A percentile compares a stretch with the other conserved stretches of the same genome.
Evolutionary conservation across 2,113 vertebrate species (phyloP).

Genomic region (Cryptomyrus ogoouensis): DNA sequence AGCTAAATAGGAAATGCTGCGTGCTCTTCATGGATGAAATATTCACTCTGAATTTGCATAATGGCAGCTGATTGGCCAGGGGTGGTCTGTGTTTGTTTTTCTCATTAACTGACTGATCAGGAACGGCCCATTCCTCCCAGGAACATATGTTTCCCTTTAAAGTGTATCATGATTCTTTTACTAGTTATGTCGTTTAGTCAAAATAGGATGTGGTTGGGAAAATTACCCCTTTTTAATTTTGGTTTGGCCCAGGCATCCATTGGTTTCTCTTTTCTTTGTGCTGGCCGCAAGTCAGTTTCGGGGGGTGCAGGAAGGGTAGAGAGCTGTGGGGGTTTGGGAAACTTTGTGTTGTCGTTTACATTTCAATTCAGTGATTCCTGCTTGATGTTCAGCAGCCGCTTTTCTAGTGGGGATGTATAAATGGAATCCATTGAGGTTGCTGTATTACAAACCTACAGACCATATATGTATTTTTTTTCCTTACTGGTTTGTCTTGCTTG

Average conservation of each 20-base stretch:
- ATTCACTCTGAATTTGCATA: not conserved
- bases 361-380: not conserved
- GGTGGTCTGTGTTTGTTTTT: not conserved
- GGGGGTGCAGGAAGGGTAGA: not conserved
- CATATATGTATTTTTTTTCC: not conserved
- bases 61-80: not conserved
- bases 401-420: not conserved
- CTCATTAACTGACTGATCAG: slow-evolving; percentile 13
- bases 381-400: not conserved
- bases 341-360: not conserved
- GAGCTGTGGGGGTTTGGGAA: not conserved
- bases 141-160: slow-evolving; percentile 37
- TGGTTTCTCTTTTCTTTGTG: slow-evolving; percentile 13
- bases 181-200: slow-evolving; percentile 27
- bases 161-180: slow-evolving; percentile 22
- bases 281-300: slow-evolving; percentile 2
- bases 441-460: not conserved
- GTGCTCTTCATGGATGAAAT: not conserved
- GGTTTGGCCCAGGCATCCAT: slow-evolving; percentile 25
- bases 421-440: slow-evolving; percentile 5
- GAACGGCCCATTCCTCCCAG: slow-evolving; percentile 1
- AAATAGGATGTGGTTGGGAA: slow-evolving; percentile 38
- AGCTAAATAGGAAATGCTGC: not conserved
- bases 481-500: slow-evolving; percentile 2
- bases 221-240: slow-evolving; percentile 32